Evolutionary conservation across 2,888 invertebrate species (phyloP).

Genomic region (Drosophila antonietae): DNA sequence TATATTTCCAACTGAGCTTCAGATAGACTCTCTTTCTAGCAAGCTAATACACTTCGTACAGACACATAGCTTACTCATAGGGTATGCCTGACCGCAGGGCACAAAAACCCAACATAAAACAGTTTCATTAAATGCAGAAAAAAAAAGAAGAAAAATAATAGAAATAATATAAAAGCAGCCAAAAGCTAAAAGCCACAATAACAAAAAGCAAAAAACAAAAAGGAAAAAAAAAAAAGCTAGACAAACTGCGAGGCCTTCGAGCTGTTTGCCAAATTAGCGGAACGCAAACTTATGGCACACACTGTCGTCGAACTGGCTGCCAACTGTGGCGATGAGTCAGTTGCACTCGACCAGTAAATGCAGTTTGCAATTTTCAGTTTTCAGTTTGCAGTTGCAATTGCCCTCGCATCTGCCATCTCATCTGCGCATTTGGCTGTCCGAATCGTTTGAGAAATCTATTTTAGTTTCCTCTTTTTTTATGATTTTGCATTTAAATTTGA

Average conservation of each 20-base stretch:
- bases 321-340: constrained; percentile 64
- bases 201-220: constrained; percentile 2
- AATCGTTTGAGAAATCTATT: constrained; percentile 47
- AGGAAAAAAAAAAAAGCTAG: constrained; percentile 7
- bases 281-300: constrained; percentile 62
- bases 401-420: constrained; percentile 42
- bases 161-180: constrained; percentile 10
- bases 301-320: constrained; percentile 62
- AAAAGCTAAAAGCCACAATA: constrained; percentile 16
- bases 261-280: constrained; percentile 70
- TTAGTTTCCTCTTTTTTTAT: constrained; percentile 16
- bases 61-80: background rate
- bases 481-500: constrained; percentile 23
- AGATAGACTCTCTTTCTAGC: too few species aligned
- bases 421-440: constrained; percentile 72
- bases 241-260: constrained; percentile 34
- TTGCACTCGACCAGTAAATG: constrained; percentile 9
- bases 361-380: constrained; percentile 4
- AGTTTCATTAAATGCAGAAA: constrained; percentile 32
- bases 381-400: constrained; percentile 16
- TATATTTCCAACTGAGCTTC: background rate
- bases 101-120: constrained; percentile 10
- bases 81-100: constrained; percentile 9
- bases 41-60: background rate
- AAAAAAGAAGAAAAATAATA: constrained; percentile 23